phyloP scores from a whole-genome alignment of 2,888 invertebrate genomes.

The Sinotaia quadrata region DNA sequence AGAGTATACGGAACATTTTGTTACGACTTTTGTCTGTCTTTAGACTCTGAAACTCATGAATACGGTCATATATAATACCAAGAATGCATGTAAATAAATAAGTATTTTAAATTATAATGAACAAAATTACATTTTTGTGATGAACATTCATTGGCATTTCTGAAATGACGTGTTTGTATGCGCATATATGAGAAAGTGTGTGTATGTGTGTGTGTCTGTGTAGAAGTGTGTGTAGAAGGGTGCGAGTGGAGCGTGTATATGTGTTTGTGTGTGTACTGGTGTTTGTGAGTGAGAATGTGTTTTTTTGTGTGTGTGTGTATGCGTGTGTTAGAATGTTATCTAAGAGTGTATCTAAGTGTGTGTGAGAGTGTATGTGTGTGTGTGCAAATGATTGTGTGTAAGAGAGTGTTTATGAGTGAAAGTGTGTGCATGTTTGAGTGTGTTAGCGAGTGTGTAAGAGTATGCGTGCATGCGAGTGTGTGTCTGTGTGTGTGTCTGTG shows the following conservation, averaged over 20 bases:
- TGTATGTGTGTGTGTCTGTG: background rate
- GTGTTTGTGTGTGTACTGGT: background rate
- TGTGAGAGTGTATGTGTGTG: background rate
- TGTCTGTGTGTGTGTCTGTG: conserved; percentile 1
- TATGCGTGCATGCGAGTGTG: background rate
- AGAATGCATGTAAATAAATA: too few species aligned
- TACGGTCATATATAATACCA: too few species aligned
- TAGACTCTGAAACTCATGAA: too few species aligned
- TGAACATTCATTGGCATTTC: too few species aligned
- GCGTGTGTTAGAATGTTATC: too few species aligned
- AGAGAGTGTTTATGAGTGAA: background rate
- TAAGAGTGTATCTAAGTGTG: too few species aligned
- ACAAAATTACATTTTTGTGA: too few species aligned
- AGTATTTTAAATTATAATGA: too few species aligned
- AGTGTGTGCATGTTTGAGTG: conserved; percentile 2
- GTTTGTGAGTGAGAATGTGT: background rate
- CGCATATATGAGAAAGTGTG: too few species aligned
- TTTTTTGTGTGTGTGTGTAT: background rate
- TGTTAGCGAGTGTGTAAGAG: background rate
- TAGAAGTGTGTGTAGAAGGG: background rate
- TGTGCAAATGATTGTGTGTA: background rate
- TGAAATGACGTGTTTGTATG: too few species aligned
- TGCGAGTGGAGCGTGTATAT: background rate
- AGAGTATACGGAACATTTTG: too few species aligned
- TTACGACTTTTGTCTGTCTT: too few species aligned